Evolutionary conservation across 2,113 vertebrate genomes (phyloP).

Genomic region (Struthio camelus): DNA sequence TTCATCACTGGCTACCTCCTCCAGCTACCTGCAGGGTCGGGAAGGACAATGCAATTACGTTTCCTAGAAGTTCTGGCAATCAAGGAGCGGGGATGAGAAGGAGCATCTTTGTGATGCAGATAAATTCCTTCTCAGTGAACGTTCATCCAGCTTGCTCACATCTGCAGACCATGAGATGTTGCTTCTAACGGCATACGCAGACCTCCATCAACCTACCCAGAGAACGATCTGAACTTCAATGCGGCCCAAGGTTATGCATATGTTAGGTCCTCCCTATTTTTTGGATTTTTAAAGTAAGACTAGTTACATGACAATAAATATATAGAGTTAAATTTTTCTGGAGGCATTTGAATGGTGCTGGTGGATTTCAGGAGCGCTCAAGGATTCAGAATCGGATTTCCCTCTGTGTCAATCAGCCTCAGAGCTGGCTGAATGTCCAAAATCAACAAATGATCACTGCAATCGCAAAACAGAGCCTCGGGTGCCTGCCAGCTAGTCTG

Average conservation of each 20-base stretch:
- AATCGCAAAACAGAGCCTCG: not conserved
- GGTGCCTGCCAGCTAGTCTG: not conserved
- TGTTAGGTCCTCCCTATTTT: not conserved
- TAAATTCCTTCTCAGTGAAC: not conserved
- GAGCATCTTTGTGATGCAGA: not conserved
- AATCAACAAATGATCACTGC: not conserved
- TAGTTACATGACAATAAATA: not conserved
- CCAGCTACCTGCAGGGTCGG: not conserved
- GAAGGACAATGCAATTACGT: not conserved
- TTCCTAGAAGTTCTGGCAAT: not conserved
- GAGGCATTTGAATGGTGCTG: not conserved
- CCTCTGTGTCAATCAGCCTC: not conserved
- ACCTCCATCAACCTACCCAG: not conserved
- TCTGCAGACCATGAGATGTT: not conserved
- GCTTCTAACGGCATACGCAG: not conserved
- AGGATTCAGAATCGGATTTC: not conserved
- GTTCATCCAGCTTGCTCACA: no score
- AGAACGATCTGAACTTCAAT: not conserved
- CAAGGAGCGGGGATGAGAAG: not conserved
- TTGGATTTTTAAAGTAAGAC: no score
- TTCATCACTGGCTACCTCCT: not conserved
- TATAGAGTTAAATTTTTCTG: not conserved
- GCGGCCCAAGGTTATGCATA: not conserved
- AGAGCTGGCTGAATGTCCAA: not conserved
- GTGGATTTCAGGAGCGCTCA: not conserved